Evolutionary conservation across 2,797 vertebrate genomes (phyloP), one percentile per base, ranked within the genome.

Genomic region (Tragelaphus eurycerus): DNA sequence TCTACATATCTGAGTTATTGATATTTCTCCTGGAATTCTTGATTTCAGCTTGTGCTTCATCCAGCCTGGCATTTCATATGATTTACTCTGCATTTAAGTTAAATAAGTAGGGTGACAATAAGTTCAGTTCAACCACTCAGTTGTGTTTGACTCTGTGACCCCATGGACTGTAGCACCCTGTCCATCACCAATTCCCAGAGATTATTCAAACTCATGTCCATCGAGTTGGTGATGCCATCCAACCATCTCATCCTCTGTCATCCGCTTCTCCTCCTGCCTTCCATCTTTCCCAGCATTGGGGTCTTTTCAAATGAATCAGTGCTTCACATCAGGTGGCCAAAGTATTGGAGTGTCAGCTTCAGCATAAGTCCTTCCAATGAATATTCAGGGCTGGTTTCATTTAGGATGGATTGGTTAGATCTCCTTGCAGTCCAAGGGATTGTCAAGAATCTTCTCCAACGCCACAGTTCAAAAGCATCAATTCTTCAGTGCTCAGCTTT

Each of bases 401-500:
- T 67, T 34, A 67, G 62, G 16, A 67, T 67, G n/a, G 16, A 4
- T 16, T 34, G 2, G 8, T 34, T 34, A 8, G 4, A 19, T 67
- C n/a, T 34, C 31, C 62, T 34, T 67, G 62, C 16, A 67, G n/a
- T 34, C 29, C 16, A 34, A 10, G n/a, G 31, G 2, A 67, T n/a
- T 67, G 1, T 67, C 62, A 67, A 67, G n/a, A 67, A 8, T 67
- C 31, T 34, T 67, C 31, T 19, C 17, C n/a, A 34, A 34, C n/a
- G 34, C 0, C 62, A 19, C 62, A 34, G 16, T 67, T 67, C n/a
- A 67, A 64, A 64, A n/a, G 7, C 31, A 64, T n/a, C 31, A n/a
- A 2, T 64, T 64, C 31, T n/a, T 64, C 17, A 2, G 31, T 0
- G 0, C 31, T 64, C 31, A 67, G 16, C 16, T n/a, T 67, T 67